Evolutionary conservation across 2,888 invertebrate species (phyloP).

Genomic region (Drosophila mimetica): DNA sequence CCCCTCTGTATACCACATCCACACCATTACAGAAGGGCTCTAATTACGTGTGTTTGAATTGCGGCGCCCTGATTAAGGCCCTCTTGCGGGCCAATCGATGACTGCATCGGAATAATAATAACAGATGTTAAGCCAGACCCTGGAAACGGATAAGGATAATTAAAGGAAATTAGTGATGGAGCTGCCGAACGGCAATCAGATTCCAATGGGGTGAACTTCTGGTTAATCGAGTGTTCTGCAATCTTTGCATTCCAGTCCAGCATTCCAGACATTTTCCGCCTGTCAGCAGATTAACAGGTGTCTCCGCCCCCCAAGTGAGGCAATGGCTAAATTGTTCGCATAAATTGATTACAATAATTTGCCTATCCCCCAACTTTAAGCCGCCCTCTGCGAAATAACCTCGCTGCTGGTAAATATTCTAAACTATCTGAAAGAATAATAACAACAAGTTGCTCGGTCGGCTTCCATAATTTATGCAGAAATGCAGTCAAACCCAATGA

Average conservation of each 20-base stretch:
- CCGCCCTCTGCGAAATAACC: constrained; percentile 21
- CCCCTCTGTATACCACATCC: neutral
- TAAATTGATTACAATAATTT: constrained; percentile 57
- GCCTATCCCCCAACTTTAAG: constrained; percentile 17
- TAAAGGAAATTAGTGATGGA: constrained; percentile 37
- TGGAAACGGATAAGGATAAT: constrained; percentile 58
- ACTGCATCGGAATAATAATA: constrained; percentile 47
- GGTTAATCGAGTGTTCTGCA: neutral
- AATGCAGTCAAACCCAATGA: constrained; percentile 48
- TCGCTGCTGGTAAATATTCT: constrained; percentile 14
- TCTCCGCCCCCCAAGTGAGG: constrained; percentile 43
- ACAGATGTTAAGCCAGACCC: constrained; percentile 56
- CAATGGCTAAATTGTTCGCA: constrained; percentile 44
- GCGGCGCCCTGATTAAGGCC: constrained; percentile 39
- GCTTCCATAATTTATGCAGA: constrained; percentile 67
- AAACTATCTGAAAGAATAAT: constrained; percentile 20
- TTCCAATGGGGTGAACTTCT: neutral
- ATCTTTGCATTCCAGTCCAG: constrained; percentile 15
- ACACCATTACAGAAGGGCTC: constrained; percentile 28
- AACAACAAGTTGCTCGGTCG: constrained; percentile 29
- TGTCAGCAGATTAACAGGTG: constrained; percentile 58
- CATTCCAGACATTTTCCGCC: constrained; percentile 48
- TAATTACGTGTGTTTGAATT: constrained; percentile 58
- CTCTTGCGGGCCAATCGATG: constrained; percentile 26
- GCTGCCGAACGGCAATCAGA: constrained; percentile 9